Percentiles rank a stretch among this genome's conserved stretches.
Conservation (phyloP, 2,113 vertebrate species). For the Mastomys coucha region DNA sequence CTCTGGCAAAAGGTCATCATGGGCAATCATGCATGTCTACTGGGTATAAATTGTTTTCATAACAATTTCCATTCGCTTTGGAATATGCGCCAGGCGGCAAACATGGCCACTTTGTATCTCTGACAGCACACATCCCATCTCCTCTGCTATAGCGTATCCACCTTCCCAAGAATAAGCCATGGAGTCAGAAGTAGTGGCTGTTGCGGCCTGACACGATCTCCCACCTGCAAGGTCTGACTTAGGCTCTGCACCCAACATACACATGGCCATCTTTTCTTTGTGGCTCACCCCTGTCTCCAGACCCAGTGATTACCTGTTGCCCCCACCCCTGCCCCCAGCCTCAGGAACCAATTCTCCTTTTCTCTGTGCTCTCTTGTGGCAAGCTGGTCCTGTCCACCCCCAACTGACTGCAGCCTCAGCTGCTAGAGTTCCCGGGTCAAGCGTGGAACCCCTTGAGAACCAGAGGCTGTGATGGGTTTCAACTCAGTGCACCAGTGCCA, state of each 20-base stretch:
- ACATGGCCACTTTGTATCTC: constrained; percentile 75
- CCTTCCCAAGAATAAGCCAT: constrained; percentile 35
- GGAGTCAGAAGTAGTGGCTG: background rate
- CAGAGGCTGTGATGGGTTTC: background rate
- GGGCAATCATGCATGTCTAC: constrained; percentile 80
- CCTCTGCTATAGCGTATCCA: constrained; percentile 4
- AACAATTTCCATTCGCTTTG: constrained; percentile 81
- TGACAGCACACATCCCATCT: constrained; percentile 30
- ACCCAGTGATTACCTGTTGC: background rate
- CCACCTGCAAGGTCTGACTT: background rate
- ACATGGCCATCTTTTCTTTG: background rate
- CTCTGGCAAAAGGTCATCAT: constrained; percentile 81
- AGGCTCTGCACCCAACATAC: background rate
- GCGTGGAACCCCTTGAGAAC: background rate
- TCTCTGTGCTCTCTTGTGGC: background rate
- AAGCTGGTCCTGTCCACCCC: background rate
- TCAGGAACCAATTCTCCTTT: background rate
- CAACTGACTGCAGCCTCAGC: background rate
- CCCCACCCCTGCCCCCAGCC: background rate
- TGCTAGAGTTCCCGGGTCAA: background rate
- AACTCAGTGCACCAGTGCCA: background rate
- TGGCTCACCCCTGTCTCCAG: background rate
- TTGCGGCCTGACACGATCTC: background rate
- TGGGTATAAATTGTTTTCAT: constrained; percentile 83
- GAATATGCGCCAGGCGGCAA: constrained; percentile 70